Evolutionary conservation across 2,797 vertebrate species (phyloP), one percentile per base, ranked within the genome.

Genomic region (Falco rusticolus): DNA sequence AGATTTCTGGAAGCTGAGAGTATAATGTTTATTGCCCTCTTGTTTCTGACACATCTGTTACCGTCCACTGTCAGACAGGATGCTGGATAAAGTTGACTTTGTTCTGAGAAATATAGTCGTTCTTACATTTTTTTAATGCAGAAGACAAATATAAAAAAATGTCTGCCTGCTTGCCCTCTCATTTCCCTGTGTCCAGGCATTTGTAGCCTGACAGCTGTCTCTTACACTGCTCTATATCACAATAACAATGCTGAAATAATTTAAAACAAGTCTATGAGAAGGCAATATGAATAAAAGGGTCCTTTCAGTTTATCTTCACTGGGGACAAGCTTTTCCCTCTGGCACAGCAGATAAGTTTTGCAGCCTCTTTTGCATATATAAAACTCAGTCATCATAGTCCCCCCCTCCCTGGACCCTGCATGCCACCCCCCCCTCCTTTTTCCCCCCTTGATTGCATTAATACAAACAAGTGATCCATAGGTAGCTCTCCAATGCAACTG

Each of bases 1-100:
- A 80, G 78, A 66, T 80, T 89, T 87, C 63, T 87, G 60, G 56
- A 83, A 87, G 43, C 48, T 90, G 65, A 95, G n/a, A 68, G 10
- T 39, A 24, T 64, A 56, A 9, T 77, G 65, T 63, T 92, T 94
- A 51, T 84, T 93, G 56, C 54, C 33, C 80, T 87, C 75, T 90
- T 93, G 43, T 76, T 96, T 92, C 84, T 84, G 81, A 77, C 59
- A 53, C 43, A 63, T 78, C 54, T 80, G 48, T 60, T 93, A 37
- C n/a, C 79, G 56, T 43, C 64, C 68, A 28, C 31, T 5, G 28
- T 39, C 83, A 75, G 60, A 83, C 14, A 66, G 60, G 56, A 63
- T 47, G 22, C 28, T 83, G 75, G 53, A 77, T 60, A 68, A 89
- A 95, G 31, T 3, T 77, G 63, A 79, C 37, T 86, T 91, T 69